Conservation (phyloP, 2,113 vertebrate species). For the Excalfactoria chinensis region DNA sequence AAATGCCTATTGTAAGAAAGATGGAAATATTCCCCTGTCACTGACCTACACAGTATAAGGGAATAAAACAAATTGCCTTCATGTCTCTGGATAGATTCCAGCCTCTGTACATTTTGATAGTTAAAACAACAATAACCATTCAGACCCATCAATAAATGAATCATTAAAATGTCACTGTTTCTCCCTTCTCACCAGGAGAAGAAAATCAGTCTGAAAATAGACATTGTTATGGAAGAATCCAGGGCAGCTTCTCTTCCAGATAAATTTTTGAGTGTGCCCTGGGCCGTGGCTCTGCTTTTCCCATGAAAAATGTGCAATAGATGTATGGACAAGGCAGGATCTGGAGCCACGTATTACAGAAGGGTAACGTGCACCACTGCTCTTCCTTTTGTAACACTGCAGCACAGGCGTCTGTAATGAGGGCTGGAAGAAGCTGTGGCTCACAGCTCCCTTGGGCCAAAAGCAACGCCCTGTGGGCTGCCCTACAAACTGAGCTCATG, state of each 20-base stretch:
- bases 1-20: constrained; percentile 22
- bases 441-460: background rate
- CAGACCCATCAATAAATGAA: constrained; percentile 31
- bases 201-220: constrained; percentile 29
- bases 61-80: constrained; percentile 2
- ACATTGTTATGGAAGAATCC: background rate
- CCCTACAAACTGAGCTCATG: background rate
- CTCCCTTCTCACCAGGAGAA: constrained; percentile 25
- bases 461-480: background rate
- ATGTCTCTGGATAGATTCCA: constrained; percentile 44
- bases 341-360: background rate
- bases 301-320: background rate
- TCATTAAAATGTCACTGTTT: constrained; percentile 23
- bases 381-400: background rate
- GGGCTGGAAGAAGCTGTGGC: background rate
- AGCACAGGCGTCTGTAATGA: background rate
- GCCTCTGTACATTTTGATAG: constrained; percentile 31
- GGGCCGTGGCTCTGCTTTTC: background rate
- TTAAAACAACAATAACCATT: constrained; percentile 58
- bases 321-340: background rate
- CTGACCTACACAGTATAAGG: background rate
- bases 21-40: constrained; percentile 9
- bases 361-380: background rate
- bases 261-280: background rate
- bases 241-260: background rate